These are phyloP conservation scores for Neopipo cinnamomea DNA, from an alignment of 2,113 vertebrate genomes.

Conservation along the genomic window DNA sequence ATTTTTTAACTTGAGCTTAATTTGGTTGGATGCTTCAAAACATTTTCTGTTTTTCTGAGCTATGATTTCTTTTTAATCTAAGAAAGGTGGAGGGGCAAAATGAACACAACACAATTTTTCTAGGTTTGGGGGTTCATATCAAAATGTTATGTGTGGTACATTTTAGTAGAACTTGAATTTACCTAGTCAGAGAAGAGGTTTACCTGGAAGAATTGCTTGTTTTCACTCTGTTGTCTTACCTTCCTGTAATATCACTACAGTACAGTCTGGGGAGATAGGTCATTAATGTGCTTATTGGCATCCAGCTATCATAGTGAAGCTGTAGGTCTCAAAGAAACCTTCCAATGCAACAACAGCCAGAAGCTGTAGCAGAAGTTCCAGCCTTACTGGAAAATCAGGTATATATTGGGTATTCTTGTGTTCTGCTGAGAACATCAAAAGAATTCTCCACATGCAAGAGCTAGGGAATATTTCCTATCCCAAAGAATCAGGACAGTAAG, in stretches of 20 bases:
- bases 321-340: background rate
- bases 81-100: background rate
- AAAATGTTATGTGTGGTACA: background rate
- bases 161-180: background rate
- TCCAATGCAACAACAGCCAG: background rate
- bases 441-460: background rate
- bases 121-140: background rate
- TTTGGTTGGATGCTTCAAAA: background rate
- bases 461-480: background rate
- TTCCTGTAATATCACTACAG: background rate
- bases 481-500: background rate
- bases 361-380: background rate
- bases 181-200: background rate
- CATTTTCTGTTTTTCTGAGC: background rate
- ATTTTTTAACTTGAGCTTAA: background rate
- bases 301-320: background rate
- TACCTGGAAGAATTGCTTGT: background rate
- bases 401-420: background rate
- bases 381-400: background rate
- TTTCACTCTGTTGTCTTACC: background rate
- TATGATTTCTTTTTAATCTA: background rate
- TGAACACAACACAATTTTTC: background rate
- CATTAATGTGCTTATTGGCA: background rate
- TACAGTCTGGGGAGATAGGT: rapidly evolving
- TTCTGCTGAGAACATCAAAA: background rate